Evolutionary conservation across 1,140 invertebrate species (phyloP), one percentile per base, ranked within the genome.

Genomic region (Bicyclus anynana): DNA sequence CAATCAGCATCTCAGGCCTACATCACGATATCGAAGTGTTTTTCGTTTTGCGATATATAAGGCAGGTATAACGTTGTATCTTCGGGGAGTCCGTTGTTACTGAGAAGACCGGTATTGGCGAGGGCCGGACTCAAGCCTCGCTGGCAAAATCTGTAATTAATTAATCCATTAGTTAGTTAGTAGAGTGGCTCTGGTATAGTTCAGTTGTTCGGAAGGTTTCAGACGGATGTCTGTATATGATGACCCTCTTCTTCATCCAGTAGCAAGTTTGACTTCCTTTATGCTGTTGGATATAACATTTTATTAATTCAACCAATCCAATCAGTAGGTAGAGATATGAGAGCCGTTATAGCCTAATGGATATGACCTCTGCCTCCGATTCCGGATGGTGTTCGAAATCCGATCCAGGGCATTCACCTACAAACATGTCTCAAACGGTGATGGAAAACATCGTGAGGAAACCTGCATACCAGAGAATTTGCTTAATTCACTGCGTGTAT

Each of bases 191-290:
- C 65, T 67, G n/a, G 69, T 74, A 69, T 76, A 67, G 64, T 69
- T 72, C 61, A 67, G 56, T 65, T 44, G 65, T 65, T 67, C 62
- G 71, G 64, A 60, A 63, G 51, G 37, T 55, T 67, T 69, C 61
- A 66, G 56, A 53, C 68, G 59, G 59, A 71, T 75, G 63, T 65
- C 68, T 73, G 58, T 69, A 63, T 77, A 62, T 69, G 61, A 77
- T 58, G 65, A 62, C 74, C 66, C 81, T 80, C 77, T 80, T 85
- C 82, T 85, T 85, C 82, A 47, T 79, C 74, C 63, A 65, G 71
- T 78, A 81, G 73, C 78, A 85, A 78, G 80, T 66, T 81, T 76
- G 82, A 85, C 82, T 85, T 80, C 74, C 82, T 85, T 85, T 84
- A 82, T 59, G 42, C 13, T 10, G 4, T 13, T n/a, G 4, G 10